Evolutionary conservation across 2,888 invertebrate genomes (phyloP).

Genomic region (Acrobeloides nanus): DNA sequence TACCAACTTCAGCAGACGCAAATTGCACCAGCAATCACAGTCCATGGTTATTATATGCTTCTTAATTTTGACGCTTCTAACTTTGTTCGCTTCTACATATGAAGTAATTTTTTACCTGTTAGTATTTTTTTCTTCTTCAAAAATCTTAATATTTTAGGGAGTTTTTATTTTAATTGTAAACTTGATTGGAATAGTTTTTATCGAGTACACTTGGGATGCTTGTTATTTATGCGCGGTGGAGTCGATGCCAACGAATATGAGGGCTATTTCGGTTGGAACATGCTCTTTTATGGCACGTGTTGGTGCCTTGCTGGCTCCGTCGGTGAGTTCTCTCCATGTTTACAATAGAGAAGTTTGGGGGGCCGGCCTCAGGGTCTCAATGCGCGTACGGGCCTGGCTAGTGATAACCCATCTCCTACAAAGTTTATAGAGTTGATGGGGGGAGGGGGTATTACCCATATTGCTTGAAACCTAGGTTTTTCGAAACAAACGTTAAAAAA

Average conservation of each 20-base stretch:
- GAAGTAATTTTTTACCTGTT: too few relatives aligned
- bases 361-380: too few relatives aligned
- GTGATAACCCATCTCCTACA: too few relatives aligned
- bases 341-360: too few relatives aligned
- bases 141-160: too few relatives aligned
- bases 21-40: constrained; percentile 48
- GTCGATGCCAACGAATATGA: constrained; percentile 40
- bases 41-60: constrained; percentile 45
- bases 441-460: too few relatives aligned
- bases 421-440: too few relatives aligned
- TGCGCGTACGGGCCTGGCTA: too few relatives aligned
- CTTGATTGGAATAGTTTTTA: constrained; percentile 48
- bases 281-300: constrained; percentile 46
- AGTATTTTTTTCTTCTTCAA: too few relatives aligned
- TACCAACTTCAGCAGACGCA: constrained; percentile 40
- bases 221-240: constrained; percentile 50
- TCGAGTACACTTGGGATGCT: constrained; percentile 53
- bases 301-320: constrained; percentile 46
- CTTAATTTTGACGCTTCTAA: constrained; percentile 38
- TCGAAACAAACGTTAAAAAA: not conserved
- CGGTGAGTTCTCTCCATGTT: constrained; percentile 24
- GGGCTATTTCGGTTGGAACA: constrained; percentile 30
- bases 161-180: constrained; percentile 41
- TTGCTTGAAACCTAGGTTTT: too few relatives aligned
- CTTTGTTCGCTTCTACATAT: constrained; percentile 30